Base-by-base conservation (phyloP, 2,113 vertebrate genomes). In the Arvicanthis niloticus region DNA sequence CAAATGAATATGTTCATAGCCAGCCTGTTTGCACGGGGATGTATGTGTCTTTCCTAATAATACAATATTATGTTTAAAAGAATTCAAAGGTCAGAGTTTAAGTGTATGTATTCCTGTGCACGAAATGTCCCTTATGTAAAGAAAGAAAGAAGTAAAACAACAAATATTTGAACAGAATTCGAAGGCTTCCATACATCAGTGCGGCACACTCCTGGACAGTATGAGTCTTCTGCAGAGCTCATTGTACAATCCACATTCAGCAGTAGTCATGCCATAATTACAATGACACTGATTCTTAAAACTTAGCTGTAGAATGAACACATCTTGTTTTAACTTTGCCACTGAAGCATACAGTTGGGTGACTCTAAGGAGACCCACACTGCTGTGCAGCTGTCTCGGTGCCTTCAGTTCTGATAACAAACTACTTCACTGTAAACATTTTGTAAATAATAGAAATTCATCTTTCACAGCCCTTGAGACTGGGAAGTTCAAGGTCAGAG, bases 11-110 rank as follows among this genome's bases (percentile, higher is more conserved):
- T 93, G n/a, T 85, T 68, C 22, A 88, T 65, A 15, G 22, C 7
- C 48, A 88, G 42, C 19, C 84, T 94, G n/a, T 40, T 65, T 75
- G 60, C 34, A 60, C 60, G 70, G 62, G 58, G 94, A 75, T 94
- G 82, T n/a, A 22, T 95, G 37, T 95, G 29, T 77, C 65, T 62
- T 94, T 93, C 88, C 70, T 40, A 2, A 92, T 96, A 72, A 80
- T 45, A 81, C 2, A 45, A 77, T 56, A 77, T n/a, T 80, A 16
- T 82, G 13, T 87, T 89, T 94, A 7, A 65, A 93, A 40, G 45
- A 51, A 87, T n/a, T 53, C 37, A 29, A 84, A 94, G 12, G 9
- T 90, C 89, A 91, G 62, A 91, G 45, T 87, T 77, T 92, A 87
- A 93, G 80, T 91, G 40, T 87, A 82, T 96, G 37, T 67, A 31